Conservation (phyloP, 2,888 invertebrate species). For the Pandemis cinnamomeana region DNA sequence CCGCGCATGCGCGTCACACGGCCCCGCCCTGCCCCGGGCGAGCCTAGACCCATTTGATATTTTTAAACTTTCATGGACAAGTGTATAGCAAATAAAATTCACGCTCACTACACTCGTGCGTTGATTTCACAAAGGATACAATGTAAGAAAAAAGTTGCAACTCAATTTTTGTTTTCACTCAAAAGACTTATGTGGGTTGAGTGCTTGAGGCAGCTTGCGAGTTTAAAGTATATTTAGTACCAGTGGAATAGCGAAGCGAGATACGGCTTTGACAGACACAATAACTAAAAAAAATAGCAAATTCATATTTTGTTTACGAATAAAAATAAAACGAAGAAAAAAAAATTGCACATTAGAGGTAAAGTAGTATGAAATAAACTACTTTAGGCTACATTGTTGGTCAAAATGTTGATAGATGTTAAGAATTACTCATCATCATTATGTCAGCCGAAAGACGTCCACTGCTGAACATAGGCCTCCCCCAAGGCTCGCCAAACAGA, state of each 20-base stretch:
- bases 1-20: conserved; percentile 67
- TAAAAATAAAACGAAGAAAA: too few relatives aligned
- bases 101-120: conserved; percentile 31
- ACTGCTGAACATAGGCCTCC: too few relatives aligned
- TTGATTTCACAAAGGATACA: conserved; percentile 34
- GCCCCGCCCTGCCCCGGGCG: conserved; percentile 78
- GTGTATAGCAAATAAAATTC: conserved; percentile 48
- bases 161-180: conserved; percentile 8
- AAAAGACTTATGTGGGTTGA: conserved; percentile 3
- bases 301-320: too few relatives aligned
- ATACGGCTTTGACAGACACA: not conserved
- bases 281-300: not conserved
- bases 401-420: too few relatives aligned
- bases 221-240: not conserved
- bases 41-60: conserved; percentile 56
- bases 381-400: too few relatives aligned
- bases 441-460: too few relatives aligned
- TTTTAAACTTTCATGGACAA: conserved; percentile 61
- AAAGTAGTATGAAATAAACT: too few relatives aligned
- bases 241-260: not conserved
- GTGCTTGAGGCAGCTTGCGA: not conserved
- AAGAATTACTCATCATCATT: too few relatives aligned
- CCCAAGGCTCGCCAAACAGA: too few relatives aligned
- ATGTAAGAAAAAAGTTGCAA: conserved; percentile 15
- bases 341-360: too few relatives aligned